These are phyloP conservation scores for Cryptocephalus primarius DNA, from an alignment of 2,888 invertebrate genomes.

Conservation along the genomic window DNA sequence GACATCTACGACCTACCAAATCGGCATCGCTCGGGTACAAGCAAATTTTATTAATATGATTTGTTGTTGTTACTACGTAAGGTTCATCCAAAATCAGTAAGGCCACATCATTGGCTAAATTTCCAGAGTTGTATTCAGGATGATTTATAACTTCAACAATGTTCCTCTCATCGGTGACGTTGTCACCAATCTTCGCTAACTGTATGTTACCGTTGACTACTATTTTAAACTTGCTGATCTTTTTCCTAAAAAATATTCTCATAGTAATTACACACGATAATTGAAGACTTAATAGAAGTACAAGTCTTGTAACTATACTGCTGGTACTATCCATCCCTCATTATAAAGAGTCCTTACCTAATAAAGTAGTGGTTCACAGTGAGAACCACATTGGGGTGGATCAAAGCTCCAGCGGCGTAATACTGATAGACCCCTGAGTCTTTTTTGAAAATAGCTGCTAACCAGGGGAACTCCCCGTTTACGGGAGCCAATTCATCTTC, in stretches of 20 bases:
- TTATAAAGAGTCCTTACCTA: conserved; percentile 9
- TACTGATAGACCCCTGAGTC: conserved; percentile 7
- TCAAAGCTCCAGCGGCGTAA: conserved; percentile 17
- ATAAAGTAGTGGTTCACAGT: conserved; percentile 18
- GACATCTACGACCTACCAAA: conserved; percentile 46
- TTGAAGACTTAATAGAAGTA: not conserved
- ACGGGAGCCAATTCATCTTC: conserved; percentile 12
- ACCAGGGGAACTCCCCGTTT: conserved; percentile 21
- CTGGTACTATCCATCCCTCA: no score
- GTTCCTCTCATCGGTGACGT: conserved; percentile 49
- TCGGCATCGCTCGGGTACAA: conserved; percentile 44
- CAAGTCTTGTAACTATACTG: not conserved
- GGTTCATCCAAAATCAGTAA: conserved; percentile 49
- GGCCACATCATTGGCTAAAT: conserved; percentile 55
- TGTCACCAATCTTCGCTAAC: conserved; percentile 46
- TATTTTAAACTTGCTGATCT: conserved; percentile 32
- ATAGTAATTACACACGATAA: not conserved
- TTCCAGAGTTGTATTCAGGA: conserved; percentile 41
- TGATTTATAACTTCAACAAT: conserved; percentile 41
- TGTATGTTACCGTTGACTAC: conserved; percentile 70
- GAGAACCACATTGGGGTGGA: conserved; percentile 19
- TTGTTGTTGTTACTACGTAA: conserved; percentile 39
- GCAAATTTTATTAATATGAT: conserved; percentile 56
- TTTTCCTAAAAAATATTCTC: not conserved
- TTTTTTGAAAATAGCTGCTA: conserved; percentile 16